A percentile compares a stretch with the other conserved stretches of the same genome.
Conservation (phyloP, 1,140 invertebrate species). For the Phocides pigmalion region DNA sequence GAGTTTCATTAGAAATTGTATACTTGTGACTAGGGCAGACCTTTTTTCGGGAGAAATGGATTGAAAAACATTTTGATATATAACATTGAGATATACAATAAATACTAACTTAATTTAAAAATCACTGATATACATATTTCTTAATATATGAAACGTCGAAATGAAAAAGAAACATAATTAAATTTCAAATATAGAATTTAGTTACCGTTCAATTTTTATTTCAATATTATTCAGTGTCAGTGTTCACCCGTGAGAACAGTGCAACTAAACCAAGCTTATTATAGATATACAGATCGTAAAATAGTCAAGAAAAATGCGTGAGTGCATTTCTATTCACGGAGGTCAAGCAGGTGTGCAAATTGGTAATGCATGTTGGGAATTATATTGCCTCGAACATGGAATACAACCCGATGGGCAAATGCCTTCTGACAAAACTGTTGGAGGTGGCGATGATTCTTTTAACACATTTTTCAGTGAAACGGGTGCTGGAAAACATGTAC, state of each 20-base stretch:
- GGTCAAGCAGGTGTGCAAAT: conserved; percentile 95
- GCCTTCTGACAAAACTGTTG: conserved; percentile 86
- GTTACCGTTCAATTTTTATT: neutral
- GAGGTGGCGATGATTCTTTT: conserved; percentile 92
- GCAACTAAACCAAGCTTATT: neutral
- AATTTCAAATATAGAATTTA: conserved; percentile 4
- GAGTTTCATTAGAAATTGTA: no score
- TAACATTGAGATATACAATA: no score
- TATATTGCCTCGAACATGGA: no score
- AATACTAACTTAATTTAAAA: no score
- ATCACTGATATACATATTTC: no score
- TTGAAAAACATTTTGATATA: no score
- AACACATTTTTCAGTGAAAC: conserved; percentile 97
- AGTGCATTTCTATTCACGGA: conserved; percentile 89
- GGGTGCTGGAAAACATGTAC: conserved; percentile 93
- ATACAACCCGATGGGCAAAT: conserved; percentile 92
- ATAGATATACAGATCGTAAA: conserved; percentile 4
- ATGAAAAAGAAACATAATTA: neutral
- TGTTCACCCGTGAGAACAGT: neutral
- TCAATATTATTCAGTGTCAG: conserved; percentile 1
- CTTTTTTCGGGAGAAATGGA: no score
- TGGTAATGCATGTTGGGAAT: conserved; percentile 93
- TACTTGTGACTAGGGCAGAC: no score
- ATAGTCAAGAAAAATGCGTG: conserved; percentile 73
- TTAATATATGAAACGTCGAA: no score